These are phyloP conservation scores for Martes martes DNA, from an alignment of 2,113 vertebrate species.

Conservation along the genomic window DNA sequence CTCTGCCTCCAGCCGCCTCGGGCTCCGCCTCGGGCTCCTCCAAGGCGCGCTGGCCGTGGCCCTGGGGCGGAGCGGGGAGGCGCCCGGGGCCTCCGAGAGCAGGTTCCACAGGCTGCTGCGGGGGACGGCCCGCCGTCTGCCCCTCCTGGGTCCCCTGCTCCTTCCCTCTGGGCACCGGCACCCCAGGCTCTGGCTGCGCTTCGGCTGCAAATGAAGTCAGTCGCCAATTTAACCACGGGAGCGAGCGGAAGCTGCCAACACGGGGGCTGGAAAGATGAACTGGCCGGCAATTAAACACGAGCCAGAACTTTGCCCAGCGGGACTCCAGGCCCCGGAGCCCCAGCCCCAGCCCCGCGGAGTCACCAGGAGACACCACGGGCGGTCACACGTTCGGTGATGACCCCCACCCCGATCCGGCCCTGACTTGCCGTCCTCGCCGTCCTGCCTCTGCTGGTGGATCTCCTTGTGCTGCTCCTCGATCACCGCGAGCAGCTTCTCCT, in stretches of 20 bases:
- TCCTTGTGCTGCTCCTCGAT: conserved; percentile 99
- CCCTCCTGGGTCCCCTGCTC: conserved; percentile 61
- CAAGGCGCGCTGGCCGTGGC: not conserved
- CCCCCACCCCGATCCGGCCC: not conserved
- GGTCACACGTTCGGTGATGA: accelerated
- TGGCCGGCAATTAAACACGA: not conserved
- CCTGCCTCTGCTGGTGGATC: conserved; percentile 91
- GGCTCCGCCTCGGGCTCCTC: conserved; percentile 23
- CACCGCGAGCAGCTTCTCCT: conserved; percentile 94
- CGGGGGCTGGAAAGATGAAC: not conserved
- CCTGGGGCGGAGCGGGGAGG: accelerated
- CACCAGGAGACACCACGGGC: accelerated
- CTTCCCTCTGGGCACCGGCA: conserved; percentile 27
- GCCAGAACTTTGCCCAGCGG: not conserved
- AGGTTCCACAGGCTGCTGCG: not conserved
- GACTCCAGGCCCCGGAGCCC: not conserved
- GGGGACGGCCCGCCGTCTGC: accelerated
- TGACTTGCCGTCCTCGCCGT: conserved; percentile 83
- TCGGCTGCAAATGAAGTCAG: conserved; percentile 53
- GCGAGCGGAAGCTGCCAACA: accelerated
- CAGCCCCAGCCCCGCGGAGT: accelerated
- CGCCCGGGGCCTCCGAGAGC: not conserved
- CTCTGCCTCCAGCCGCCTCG: not conserved
- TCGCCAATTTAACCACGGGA: not conserved
- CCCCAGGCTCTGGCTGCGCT: conserved; percentile 4